Base-by-base conservation (phyloP, 2,888 invertebrate species). In the Perithous albicinctus region DNA sequence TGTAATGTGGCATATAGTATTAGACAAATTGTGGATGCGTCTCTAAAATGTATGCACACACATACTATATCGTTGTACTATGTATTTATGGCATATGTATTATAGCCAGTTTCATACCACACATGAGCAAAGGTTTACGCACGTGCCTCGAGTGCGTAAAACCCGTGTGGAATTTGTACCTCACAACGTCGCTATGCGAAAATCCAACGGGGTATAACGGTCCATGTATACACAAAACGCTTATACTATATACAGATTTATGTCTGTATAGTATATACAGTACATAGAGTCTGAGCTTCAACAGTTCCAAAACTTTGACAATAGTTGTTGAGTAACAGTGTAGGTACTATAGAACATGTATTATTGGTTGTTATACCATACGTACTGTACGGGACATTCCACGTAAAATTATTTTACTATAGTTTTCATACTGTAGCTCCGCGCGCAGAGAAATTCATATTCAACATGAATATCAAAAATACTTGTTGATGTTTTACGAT, bases 61-160 rank as follows among this genome's bases (percentile, higher is more conserved):
- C 8, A 29, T 26, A 54, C n/a, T 29, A 5, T 54, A 54, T n/a
- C 29, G 23, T 26, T 6, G 1, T 15, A 29, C 56, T 12, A 59
- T 32, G n/a, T 8, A 32, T 59, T 15, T 32, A 35, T 43, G 54
- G 63, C n/a, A 67, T 61, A 72, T 20, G 35, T 64, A 70, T 23
- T 46, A 59, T 12, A 32, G 78, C 61, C 69, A 75, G 78, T 78
- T 43, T 48, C 20, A 1, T 12, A 54, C 29, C 54, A 54, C 63
- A 63, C 35, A 73, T 46, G 54, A 29, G 54, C 26, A 6, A 59
- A 48, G 59, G 64, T 66, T 66, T 43, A 66, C 54, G 75, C 75
- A 66, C 75, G 66, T 75, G 75, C 77, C 18, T 69, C 69, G 59
- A 29, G 77, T 63, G 77, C 67, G 69, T 67, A 77, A 72, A 64